Evolutionary conservation across 2,797 vertebrate genomes (phyloP), one percentile per base, ranked within the genome.

Genomic region (Acrossocheilus wenchowensis): DNA sequence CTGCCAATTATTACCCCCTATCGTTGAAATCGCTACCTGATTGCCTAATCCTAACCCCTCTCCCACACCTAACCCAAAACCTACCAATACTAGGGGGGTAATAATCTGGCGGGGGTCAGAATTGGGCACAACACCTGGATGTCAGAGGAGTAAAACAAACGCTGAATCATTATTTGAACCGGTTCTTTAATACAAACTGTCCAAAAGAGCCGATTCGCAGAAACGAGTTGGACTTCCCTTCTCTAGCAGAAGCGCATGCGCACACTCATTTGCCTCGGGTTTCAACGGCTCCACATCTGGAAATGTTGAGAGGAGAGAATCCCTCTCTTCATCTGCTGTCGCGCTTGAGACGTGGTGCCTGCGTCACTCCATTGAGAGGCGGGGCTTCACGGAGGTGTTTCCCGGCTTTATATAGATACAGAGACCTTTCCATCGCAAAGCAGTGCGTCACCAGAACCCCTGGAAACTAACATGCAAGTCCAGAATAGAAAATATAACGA

Each of bases 321-420:
- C 93, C 92, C 92, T 92, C 81, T 64, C 66, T 84, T 80, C 88
- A 78, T 90, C 87, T 82, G 90, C 80, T 43, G 36, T 36, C 5
- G 78, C 48, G 84, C 43, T 66, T 48, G 86, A 90, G 94, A 88
- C 93, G 93, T 81, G 89, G 90, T 91, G 93, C 62, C 87, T 91
- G 95, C 97, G 96, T 97, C 97, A 97, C 86, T 86, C 93, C 77
- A 39, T 30, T 48, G 91, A 66, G 91, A 92, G 94, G 94, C 94
- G 95, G 93, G 43, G 94, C 92, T 15, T 86, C 89, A 90, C 88
- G 92, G 95, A 95, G 97, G 97, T 96, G 95, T 97, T 98, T 97
- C 97, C 97, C 97, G 94, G 91, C 94, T 98, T 98, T 97, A 98
- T 96, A 98, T 96, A 97, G 96, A 92, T 92, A 96, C 90, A 94